Percentiles rank a stretch among this genome's conserved stretches.
Evolutionary conservation across 2,113 vertebrate genomes (phyloP).

Genomic region (Seriola aureovittata): DNA sequence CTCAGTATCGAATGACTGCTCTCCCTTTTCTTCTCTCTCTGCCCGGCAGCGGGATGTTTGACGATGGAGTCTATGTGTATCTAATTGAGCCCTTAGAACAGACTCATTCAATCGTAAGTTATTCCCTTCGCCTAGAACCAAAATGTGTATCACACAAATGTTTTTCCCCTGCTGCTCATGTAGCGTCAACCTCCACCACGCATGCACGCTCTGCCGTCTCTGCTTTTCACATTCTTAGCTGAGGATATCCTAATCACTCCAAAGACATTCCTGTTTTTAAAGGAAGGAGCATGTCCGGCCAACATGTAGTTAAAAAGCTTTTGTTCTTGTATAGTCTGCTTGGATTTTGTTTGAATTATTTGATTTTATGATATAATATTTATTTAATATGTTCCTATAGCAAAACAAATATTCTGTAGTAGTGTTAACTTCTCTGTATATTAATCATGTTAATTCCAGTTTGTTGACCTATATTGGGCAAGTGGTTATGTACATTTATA

Average conservation of each 20-base stretch:
- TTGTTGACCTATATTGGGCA: not conserved
- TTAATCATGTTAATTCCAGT: not conserved
- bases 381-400: not conserved
- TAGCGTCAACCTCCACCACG: not conserved
- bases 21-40: conserved; percentile 61
- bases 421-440: not conserved
- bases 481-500: not conserved
- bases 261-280: conserved; percentile 30
- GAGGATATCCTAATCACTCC: conserved; percentile 22
- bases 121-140: conserved; percentile 19
- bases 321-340: not conserved
- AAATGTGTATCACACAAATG: conserved; percentile 19
- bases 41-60: conserved; percentile 93
- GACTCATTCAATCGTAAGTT: conserved; percentile 90
- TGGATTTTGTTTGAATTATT: not conserved
- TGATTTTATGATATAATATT: not conserved
- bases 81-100: conserved; percentile 92
- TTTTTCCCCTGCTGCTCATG: not conserved
- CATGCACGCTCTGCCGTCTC: not conserved
- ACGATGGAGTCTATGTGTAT: conserved; percentile 90
- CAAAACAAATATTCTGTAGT: not conserved
- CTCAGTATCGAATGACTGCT: conserved; percentile 64
- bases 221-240: not conserved
- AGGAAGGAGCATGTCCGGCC: conserved; percentile 8
- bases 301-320: not conserved